These are phyloP conservation scores for Eudasyphora cyanicolor DNA, from an alignment of 2,888 invertebrate genomes.

Conservation along the genomic window DNA sequence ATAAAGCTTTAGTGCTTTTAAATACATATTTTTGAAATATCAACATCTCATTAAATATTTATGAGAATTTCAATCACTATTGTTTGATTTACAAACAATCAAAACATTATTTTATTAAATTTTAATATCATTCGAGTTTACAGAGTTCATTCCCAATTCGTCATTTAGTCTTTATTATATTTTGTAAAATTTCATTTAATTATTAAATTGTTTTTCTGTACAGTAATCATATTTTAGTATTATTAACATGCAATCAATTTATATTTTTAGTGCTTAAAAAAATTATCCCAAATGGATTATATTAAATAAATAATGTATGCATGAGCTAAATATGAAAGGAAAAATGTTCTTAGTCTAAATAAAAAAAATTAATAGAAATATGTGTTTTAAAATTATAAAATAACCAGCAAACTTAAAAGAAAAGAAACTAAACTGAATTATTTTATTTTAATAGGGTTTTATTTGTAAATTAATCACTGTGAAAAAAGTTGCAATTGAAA, in stretches of 20 bases:
- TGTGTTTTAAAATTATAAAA: conserved; percentile 54
- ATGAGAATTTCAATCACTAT: too few species aligned
- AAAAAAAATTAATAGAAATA: conserved; percentile 38
- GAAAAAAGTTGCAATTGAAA: conserved; percentile 60
- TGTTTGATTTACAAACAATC: too few species aligned
- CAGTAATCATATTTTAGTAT: conserved; percentile 31
- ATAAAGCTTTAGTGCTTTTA: too few species aligned
- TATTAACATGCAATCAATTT: conserved; percentile 37
- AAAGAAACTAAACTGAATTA: too few species aligned
- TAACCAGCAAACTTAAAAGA: conserved; percentile 60
- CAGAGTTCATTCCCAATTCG: too few species aligned
- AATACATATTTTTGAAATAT: too few species aligned
- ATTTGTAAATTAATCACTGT: conserved; percentile 8
- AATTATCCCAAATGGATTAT: conserved; percentile 64
- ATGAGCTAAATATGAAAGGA: conserved; percentile 40
- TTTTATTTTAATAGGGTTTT: conserved; percentile 43
- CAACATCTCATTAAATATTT: too few species aligned
- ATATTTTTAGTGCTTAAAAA: conserved; percentile 35
- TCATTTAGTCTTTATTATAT: too few species aligned
- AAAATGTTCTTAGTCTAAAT: conserved; percentile 39
- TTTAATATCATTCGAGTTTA: too few species aligned
- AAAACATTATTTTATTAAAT: too few species aligned
- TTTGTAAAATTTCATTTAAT: too few species aligned
- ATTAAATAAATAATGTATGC: conserved; percentile 33
- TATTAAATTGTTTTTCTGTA: background rate